Percentiles rank a stretch among this genome's conserved stretches.
Evolutionary conservation across 2,797 vertebrate genomes (phyloP).

Genomic region (Microctenopoma stevenorrisi): DNA sequence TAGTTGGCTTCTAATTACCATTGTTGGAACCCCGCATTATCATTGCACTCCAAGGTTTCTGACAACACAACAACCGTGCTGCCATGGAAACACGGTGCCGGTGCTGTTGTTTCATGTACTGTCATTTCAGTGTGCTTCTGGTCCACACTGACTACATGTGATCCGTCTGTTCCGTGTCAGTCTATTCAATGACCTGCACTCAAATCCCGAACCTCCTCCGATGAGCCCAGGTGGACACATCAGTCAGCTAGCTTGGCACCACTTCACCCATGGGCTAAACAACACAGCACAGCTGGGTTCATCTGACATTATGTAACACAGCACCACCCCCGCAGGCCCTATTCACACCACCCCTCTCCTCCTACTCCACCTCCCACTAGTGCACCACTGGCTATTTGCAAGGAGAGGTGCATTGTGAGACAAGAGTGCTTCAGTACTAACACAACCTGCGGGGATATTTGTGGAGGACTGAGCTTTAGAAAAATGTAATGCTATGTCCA

Average conservation of each 20-base stretch:
- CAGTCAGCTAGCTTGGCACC: conserved; percentile 56
- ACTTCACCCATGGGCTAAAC: conserved; percentile 68
- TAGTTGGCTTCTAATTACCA: conserved; percentile 62
- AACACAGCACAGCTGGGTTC: conserved; percentile 73
- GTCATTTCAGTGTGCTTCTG: conserved; percentile 19
- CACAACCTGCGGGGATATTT: conserved; percentile 53
- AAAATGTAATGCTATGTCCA: conserved; percentile 13
- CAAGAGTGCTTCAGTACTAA: conserved; percentile 49
- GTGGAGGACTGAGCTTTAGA: conserved; percentile 30
- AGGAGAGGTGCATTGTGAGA: conserved; percentile 64
- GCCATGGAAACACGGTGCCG: conserved; percentile 66
- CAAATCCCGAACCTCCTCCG: conserved; percentile 29
- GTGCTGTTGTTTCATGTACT: conserved; percentile 22
- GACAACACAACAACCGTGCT: conserved; percentile 69
- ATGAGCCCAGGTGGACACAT: conserved; percentile 68
- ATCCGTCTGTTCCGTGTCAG: conserved; percentile 30
- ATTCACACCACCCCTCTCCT: conserved; percentile 73
- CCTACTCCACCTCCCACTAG: conserved; percentile 70
- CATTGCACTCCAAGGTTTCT: conserved; percentile 69
- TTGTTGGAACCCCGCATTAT: conserved; percentile 64
- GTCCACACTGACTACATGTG: conserved; percentile 24
- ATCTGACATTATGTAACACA: conserved; percentile 73
- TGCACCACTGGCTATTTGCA: conserved; percentile 68
- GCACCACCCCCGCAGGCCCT: conserved; percentile 74
- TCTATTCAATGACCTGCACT: conserved; percentile 33